phyloP scores from a whole-genome alignment of 2,113 vertebrate species.

The Boleophthalmus pectinirostris region DNA sequence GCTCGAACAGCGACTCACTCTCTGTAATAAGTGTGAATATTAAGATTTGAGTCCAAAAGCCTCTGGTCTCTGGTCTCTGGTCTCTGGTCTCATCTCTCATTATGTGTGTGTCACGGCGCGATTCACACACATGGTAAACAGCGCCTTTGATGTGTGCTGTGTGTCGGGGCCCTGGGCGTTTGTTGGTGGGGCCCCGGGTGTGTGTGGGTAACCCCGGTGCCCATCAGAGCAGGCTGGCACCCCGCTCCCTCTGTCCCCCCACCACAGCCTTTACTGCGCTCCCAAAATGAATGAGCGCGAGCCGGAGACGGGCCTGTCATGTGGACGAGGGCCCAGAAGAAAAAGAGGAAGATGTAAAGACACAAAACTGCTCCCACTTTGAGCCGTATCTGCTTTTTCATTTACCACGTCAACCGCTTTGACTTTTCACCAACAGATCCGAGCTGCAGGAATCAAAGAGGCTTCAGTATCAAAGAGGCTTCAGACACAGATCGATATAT shows the following conservation, averaged over 20 bases:
- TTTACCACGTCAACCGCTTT: too few species aligned
- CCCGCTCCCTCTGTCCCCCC: constrained; percentile 77
- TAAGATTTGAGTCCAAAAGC: background rate
- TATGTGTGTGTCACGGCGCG: constrained; percentile 50
- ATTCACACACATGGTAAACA: constrained; percentile 41
- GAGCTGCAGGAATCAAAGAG: too few species aligned
- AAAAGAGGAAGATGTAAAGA: background rate
- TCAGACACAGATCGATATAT: too few species aligned
- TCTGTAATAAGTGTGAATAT: constrained; percentile 3
- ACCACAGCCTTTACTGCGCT: constrained; percentile 78
- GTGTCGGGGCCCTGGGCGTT: constrained; percentile 57
- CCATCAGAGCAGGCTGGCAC: constrained; percentile 78
- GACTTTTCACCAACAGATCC: too few species aligned
- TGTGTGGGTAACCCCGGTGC: constrained; percentile 75
- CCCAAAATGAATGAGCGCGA: constrained; percentile 79
- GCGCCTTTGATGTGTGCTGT: constrained; percentile 61
- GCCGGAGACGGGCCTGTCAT: constrained; percentile 13
- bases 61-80: constrained; percentile 31
- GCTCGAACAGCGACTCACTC: background rate
- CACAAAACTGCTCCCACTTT: background rate
- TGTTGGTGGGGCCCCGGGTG: constrained; percentile 71
- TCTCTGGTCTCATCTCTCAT: constrained; percentile 48
- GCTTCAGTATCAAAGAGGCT: too few species aligned
- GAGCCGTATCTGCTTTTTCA: too few species aligned
- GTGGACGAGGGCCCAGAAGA: background rate